These are phyloP conservation scores for Hylaea fasciaria DNA, from an alignment of 2,888 invertebrate genomes.

Conservation along the genomic window DNA sequence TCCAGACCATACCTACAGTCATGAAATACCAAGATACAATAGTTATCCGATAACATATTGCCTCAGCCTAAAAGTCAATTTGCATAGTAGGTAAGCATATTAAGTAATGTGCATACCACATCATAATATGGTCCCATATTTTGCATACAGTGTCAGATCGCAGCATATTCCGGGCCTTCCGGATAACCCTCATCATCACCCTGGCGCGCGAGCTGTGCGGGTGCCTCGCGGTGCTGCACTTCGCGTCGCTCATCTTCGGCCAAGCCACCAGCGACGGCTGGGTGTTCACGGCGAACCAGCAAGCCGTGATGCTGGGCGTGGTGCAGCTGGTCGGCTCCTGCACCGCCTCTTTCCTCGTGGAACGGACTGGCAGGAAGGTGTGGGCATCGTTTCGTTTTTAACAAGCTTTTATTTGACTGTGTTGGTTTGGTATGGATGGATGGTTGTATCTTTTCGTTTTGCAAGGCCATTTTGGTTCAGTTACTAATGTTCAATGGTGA, in stretches of 20 bases:
- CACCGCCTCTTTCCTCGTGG: conserved; percentile 73
- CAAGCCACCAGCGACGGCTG: conserved; percentile 62
- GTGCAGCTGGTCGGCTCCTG: conserved; percentile 75
- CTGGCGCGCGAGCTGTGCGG: conserved; percentile 77
- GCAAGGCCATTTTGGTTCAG: too few relatives aligned
- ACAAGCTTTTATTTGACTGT: too few relatives aligned
- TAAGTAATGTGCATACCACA: too few relatives aligned
- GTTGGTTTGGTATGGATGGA: too few relatives aligned
- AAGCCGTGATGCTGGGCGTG: conserved; percentile 68
- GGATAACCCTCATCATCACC: conserved; percentile 80
- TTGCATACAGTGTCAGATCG: conserved; percentile 65
- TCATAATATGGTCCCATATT: too few relatives aligned
- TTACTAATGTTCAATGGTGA: too few relatives aligned
- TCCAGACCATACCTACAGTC: too few relatives aligned
- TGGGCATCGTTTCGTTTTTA: neutral
- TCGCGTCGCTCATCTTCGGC: conserved; percentile 78
- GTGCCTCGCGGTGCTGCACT: conserved; percentile 76
- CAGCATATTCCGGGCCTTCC: conserved; percentile 78
- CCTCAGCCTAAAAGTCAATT: too few relatives aligned
- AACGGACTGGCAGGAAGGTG: conserved; percentile 77
- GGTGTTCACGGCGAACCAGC: conserved; percentile 72
- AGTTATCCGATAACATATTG: too few relatives aligned
- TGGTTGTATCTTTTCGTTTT: too few relatives aligned
- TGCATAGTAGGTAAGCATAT: too few relatives aligned
- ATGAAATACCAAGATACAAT: too few relatives aligned